Base-by-base conservation (phyloP, 2,113 vertebrate species). In the Grus americana region DNA sequence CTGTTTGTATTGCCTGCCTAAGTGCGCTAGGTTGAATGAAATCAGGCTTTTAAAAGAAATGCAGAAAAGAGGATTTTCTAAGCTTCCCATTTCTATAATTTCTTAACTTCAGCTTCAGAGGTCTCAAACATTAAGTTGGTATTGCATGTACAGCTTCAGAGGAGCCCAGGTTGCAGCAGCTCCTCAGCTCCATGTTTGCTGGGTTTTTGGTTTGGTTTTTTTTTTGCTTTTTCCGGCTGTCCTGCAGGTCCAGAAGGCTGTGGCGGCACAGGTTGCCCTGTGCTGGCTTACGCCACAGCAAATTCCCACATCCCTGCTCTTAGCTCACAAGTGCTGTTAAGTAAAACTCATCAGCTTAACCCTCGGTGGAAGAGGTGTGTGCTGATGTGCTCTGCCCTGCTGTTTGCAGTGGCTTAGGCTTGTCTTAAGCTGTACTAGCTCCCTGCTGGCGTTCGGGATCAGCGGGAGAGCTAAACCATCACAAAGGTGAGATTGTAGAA, bases 331-430 rank as follows among this genome's bases (percentile, higher is more conserved):
- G 86, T 90, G 86, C 55, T 92, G 88, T 93, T 89, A 95, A 95
- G 78, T 91, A 91, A 92, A 96, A 89, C 4, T 4, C 70, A 79
- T 85, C 73, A 40, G 95, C 91, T 96, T 95, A 92, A 71, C 94
- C 66, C 94, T 49, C 0, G 1, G 80, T 79, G 90, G 71, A 87
- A 38, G 65, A 78, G 70, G 73, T 87, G 57, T 1, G 4, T 40
- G 86, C 75, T 32, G 62, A 15, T 46, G 75, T 1, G 47, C 84
- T 78, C 65, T 94, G 55, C 84, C 65, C 73, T 80, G 2, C 0
- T 44, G 84, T 89, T 79, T 61, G 87, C 44, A 1, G 78, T 68
- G 70, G 93, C 52, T 94, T 91, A 94, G 91, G 73, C 94, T 95
- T 57, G 70, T 30, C 24, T 82, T 94, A 79, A 95, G 89, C 91